Base-by-base conservation (phyloP, 1,140 invertebrate species). In the Acromyrmex echinatior region DNA sequence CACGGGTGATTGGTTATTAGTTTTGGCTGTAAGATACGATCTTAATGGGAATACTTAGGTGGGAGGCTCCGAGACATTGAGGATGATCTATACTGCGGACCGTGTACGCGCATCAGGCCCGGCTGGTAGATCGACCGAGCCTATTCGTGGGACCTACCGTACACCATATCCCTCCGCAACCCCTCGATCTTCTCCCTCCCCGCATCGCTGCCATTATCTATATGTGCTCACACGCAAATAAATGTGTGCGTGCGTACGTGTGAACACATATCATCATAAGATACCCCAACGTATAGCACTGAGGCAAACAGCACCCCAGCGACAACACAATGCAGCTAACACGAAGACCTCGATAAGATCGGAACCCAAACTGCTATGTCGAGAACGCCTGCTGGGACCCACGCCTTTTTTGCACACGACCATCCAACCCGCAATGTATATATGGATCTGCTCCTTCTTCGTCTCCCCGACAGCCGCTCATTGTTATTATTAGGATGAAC, bases 31-130 rank as follows among this genome's bases (percentile, higher is more conserved):
- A 71, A 86, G 94, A 94, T 94, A 94, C 68, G 84, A 94, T 94
- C 93, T 94, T 94, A 93, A 94, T 94, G 93, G 93, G 91, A 94
- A 94, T 94, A 94, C 93, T 94, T 94, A 92, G 93, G 93, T 94
- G 93, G 93, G 93, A 93, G 93, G 93, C 90, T 93, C 91, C 91
- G 87, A 92, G 92, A 93, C 93, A 93, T 91, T 90, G 88, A 92
- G 89, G 90, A 91, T 92, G 91, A 94, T 93, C 92, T 92, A 93
- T 91, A 92, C 92, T 86, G 79, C 58, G 90, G 81, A 10, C 79
- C 87, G 86, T 86, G 81, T 90, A 89, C 76, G 73, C 88, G 71
- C 86, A 90, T 90, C 90, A 88, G 87, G 81, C 73, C 81, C 90
- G 84, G 77, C 79, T 88, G 89, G 88, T 92, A 92, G 92, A 93